Evolutionary conservation across 2,888 invertebrate species (phyloP).

Genomic region (Minunthozetes semirufus): DNA sequence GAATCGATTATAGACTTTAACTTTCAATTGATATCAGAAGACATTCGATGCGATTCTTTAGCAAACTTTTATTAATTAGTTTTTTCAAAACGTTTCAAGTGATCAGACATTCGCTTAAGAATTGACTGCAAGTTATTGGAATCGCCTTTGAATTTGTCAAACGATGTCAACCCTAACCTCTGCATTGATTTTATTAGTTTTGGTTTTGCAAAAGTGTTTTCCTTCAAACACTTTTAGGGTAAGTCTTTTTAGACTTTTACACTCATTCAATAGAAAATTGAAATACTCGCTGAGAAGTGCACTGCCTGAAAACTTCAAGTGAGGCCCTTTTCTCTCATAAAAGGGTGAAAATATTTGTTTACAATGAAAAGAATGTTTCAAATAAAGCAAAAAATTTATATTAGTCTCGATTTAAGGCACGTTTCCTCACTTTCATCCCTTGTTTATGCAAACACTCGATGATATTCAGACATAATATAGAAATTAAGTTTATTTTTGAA

Average conservation of each 20-base stretch:
- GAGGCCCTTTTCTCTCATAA: neutral
- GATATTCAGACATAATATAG: neutral
- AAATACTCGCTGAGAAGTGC: neutral
- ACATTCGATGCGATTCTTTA: too few relatives aligned
- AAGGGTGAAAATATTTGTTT: neutral
- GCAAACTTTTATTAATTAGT: too few relatives aligned
- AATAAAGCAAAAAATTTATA: neutral
- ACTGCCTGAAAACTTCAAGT: neutral
- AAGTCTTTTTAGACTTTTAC: neutral
- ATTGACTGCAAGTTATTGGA: too few relatives aligned
- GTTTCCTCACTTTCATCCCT: neutral
- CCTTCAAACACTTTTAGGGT: neutral
- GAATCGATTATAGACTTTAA: too few relatives aligned
- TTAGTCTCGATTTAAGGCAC: neutral
- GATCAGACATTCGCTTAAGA: too few relatives aligned
- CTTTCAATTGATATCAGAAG: too few relatives aligned
- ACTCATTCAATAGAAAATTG: neutral
- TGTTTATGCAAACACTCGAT: neutral
- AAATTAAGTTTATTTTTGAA: neutral
- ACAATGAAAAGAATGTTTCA: slow-evolving; percentile 2
- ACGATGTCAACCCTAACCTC: neutral
- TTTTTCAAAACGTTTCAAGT: too few relatives aligned
- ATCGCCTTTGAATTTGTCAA: too few relatives aligned
- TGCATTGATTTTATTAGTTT: neutral
- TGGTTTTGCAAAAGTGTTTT: neutral